Base-by-base conservation (phyloP, 2,888 invertebrate genomes). In the Fragum whitleyi region DNA sequence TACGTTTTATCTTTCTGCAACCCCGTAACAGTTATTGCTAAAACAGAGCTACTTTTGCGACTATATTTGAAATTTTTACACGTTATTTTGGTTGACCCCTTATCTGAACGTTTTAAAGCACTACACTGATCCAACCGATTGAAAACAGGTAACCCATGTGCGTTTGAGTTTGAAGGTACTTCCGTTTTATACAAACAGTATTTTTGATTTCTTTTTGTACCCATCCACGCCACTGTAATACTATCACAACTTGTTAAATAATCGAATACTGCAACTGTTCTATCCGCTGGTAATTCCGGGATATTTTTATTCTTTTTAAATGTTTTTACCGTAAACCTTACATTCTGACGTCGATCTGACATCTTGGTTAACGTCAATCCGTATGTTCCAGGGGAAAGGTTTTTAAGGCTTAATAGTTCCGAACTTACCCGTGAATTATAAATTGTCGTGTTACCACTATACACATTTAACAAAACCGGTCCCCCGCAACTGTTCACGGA, bases 161-260 rank as follows among this genome's bases (percentile, higher is more conserved):
- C 53, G 9, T 68, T 51, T 5, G 73, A 68, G 5, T 78, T 73
- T 19, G 77, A 79, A 21, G 82, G 73, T 5, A 91, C 76, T 74
- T 90, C 89, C 26, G 89, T 91, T 76, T 90, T 86, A 77, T 92
- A 93, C 29, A 94, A 85, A 85, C 94, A 94, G 78, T 93, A 94
- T 42, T 87, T 89, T 61, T 92, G 93, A 71, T 90, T 90, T 51
- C 90, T 89, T 23, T 88, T 88, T 2, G 92, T 90, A 14, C 91
- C 91, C 81, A 89, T 87, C 93, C 93, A 93, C n/a, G 92, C 92
- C 0, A 94, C 86, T 6, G 92, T 93, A 42, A 93, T 88, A 61
- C 90, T 92, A 67, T 90, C 87, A 85, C 93, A 93, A 16, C 90
- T 91, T 19, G 90, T 90, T 32, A 92, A 77, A 42, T 89, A 88